Conservation (phyloP, 2,113 vertebrate genomes). For the Phycodurus eques region DNA sequence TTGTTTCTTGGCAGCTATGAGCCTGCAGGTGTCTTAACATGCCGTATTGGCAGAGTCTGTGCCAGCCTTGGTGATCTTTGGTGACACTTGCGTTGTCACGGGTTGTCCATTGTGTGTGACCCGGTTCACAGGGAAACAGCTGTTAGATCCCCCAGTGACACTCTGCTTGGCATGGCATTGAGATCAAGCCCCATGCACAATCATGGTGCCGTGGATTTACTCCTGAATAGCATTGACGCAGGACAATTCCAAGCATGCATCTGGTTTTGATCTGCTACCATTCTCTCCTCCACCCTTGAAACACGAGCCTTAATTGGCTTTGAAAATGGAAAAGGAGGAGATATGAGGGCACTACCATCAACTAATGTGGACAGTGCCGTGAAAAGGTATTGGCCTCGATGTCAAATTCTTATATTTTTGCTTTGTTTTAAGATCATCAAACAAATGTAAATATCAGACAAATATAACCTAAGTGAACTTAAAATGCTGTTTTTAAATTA, state of each 20-base stretch:
- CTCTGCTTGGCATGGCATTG: slow-evolving; percentile 57
- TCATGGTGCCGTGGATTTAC: slow-evolving; percentile 9
- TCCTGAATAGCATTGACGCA: slow-evolving; percentile 36
- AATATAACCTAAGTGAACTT: too few species aligned
- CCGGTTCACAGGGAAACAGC: slow-evolving; percentile 71
- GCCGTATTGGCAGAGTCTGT: slow-evolving; percentile 30
- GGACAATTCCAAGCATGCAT: slow-evolving; percentile 31
- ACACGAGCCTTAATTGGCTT: slow-evolving; percentile 4
- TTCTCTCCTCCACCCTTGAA: slow-evolving; percentile 17
- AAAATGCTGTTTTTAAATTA: too few species aligned
- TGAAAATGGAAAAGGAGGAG: slow-evolving; percentile 8
- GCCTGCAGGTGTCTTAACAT: slow-evolving; percentile 64
- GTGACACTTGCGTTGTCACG: slow-evolving; percentile 64
- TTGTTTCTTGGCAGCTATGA: slow-evolving; percentile 50
- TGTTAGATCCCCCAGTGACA: slow-evolving; percentile 63
- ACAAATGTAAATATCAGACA: too few species aligned
- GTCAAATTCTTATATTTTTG: too few species aligned
- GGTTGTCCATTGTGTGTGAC: slow-evolving; percentile 59
- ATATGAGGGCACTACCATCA: background rate
- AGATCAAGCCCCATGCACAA: slow-evolving; percentile 23
- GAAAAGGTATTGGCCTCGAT: too few species aligned
- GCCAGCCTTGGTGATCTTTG: slow-evolving; percentile 47
- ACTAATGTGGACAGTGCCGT: background rate
- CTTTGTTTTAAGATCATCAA: too few species aligned
- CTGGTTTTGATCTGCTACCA: slow-evolving; percentile 23